A percentile compares a stretch with the other conserved stretches of the same genome.
phyloP scores from a whole-genome alignment of 2,888 invertebrate species.

The Serripes groenlandicus region DNA sequence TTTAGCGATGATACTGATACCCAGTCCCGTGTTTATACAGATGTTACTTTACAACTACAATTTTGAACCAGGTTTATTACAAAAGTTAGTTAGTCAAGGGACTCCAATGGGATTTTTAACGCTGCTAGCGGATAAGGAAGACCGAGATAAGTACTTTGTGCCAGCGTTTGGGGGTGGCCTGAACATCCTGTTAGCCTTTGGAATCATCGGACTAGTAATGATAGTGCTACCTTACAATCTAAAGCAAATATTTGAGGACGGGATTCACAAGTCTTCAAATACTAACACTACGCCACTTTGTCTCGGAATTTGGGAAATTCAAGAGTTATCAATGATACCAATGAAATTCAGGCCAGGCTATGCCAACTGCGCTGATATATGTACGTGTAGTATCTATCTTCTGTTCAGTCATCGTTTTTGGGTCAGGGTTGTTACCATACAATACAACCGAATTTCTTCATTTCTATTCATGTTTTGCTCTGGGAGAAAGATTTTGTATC shows the following conservation, averaged over 20 bases:
- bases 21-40: conserved; percentile 25
- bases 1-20: conserved; percentile 20
- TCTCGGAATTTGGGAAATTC: conserved; percentile 31
- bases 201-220: conserved; percentile 26
- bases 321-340: conserved; percentile 22
- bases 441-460: conserved; percentile 7
- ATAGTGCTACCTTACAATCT: conserved; percentile 43
- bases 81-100: conserved; percentile 20
- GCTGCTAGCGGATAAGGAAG: conserved; percentile 25
- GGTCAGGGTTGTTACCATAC: conserved; percentile 34
- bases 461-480: background rate
- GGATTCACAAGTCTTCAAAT: conserved; percentile 19
- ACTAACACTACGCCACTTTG: conserved; percentile 26
- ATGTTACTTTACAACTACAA: conserved; percentile 18
- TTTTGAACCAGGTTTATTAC: conserved; percentile 1
- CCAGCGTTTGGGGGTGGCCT: conserved; percentile 44
- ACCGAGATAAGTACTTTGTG: conserved; percentile 24
- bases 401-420: conserved; percentile 45
- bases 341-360: conserved; percentile 34
- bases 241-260: conserved; percentile 40
- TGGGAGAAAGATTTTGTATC: background rate
- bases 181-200: conserved; percentile 19
- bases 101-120: conserved; percentile 50
- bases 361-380: conserved; percentile 23
- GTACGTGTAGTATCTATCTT: conserved; percentile 47